A percentile compares a stretch with the other conserved stretches of the same genome.
Evolutionary conservation across 2,888 invertebrate genomes (phyloP).

Genomic region (Macrostomum cliftonense): DNA sequence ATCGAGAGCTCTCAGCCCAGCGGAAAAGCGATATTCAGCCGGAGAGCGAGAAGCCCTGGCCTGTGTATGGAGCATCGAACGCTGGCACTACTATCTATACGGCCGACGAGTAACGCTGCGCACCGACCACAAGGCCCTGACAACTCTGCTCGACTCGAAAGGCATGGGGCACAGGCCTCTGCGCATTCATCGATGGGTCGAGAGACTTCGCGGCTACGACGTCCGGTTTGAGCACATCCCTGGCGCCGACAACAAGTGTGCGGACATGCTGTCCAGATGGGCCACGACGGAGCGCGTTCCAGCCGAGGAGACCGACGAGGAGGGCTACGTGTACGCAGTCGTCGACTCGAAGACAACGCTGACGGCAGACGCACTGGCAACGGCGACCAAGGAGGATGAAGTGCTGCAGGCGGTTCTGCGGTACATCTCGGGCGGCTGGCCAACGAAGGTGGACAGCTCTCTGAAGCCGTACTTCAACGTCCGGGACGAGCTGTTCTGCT

Average conservation of each 20-base stretch:
- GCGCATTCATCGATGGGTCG: constrained; percentile 4
- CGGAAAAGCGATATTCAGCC: not conserved
- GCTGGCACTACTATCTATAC: constrained; percentile 1
- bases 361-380: too few species aligned
- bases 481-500: not conserved
- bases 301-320: too few species aligned
- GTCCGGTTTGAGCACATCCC: constrained; percentile 1
- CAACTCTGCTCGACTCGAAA: not conserved
- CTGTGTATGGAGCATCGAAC: not conserved
- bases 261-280: constrained; percentile 1
- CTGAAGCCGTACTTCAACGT: not conserved
- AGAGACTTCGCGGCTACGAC: not conserved
- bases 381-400: too few species aligned
- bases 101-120: not conserved
- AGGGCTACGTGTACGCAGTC: too few species aligned
- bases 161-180: not conserved
- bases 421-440: constrained; percentile 1
- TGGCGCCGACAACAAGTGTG: not conserved
- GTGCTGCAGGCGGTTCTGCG: not conserved
- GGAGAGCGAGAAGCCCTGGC: constrained; percentile 7
- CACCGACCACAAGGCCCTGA: not conserved
- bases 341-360: too few species aligned
- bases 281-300: too few species aligned
- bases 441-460: not conserved
- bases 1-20: not conserved